Conservation (phyloP, 2,888 invertebrate genomes). For the Aricia artaxerxes region DNA sequence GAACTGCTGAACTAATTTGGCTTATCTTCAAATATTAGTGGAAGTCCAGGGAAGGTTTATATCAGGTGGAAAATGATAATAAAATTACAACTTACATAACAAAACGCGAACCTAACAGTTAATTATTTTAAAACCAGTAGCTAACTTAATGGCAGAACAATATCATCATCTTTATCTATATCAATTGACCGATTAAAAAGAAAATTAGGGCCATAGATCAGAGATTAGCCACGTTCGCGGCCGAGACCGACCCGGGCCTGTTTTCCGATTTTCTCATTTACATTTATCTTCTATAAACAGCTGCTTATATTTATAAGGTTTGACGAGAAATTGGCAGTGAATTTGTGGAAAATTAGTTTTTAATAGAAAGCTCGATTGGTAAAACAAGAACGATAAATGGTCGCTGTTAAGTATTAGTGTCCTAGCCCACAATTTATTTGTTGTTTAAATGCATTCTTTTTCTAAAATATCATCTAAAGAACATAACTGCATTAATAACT, state of each 20-base stretch:
- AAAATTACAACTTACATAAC: too few relatives aligned
- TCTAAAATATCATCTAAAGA: too few relatives aligned
- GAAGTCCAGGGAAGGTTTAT: too few relatives aligned
- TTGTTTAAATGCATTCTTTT: too few relatives aligned
- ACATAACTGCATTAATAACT: too few relatives aligned
- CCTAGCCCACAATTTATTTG: too few relatives aligned
- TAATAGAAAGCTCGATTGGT: too few relatives aligned
- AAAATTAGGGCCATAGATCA: conserved; percentile 48
- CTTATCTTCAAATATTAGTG: too few relatives aligned
- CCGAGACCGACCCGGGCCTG: neutral
- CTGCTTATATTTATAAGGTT: neutral
- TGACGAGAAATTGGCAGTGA: neutral
- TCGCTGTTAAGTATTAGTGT: too few relatives aligned
- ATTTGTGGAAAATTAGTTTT: neutral
- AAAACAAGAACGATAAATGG: too few relatives aligned
- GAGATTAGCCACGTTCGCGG: conserved; percentile 51
- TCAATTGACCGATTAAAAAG: conserved; percentile 46
- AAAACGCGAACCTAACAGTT: neutral
- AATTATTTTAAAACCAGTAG: neutral
- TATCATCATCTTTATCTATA: neutral
- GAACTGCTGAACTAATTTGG: too few relatives aligned
- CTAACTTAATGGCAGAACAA: neutral
- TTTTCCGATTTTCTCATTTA: conserved; percentile 3
- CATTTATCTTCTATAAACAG: conserved; percentile 6
- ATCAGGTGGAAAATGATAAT: too few relatives aligned